A percentile compares a stretch with the other conserved stretches of the same genome.
Conservation (phyloP, 2,113 vertebrate genomes). For the Melanerpes aurifrons region DNA sequence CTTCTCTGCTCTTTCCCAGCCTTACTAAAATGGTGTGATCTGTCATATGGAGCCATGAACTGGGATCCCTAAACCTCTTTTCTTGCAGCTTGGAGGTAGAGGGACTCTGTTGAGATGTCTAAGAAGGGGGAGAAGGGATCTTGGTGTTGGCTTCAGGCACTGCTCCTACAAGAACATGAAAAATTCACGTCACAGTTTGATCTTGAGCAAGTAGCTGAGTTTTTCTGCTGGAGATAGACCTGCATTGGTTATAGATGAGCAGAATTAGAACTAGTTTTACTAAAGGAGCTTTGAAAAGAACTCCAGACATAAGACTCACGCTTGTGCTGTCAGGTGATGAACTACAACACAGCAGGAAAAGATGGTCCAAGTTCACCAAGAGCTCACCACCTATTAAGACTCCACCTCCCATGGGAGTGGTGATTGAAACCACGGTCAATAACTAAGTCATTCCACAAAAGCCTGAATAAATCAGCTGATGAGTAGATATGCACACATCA, state of each 20-base stretch:
- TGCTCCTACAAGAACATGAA: neutral
- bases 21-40: neutral
- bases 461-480: slow-evolving; percentile 31
- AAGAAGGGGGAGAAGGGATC: neutral
- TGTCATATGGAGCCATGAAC: neutral
- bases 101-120: neutral
- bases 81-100: neutral
- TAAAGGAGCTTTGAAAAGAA: neutral
- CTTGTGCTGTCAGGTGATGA: neutral
- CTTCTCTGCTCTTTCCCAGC: neutral
- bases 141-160: neutral
- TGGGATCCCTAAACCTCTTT: neutral
- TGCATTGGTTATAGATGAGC: neutral
- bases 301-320: neutral
- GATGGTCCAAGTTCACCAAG: neutral
- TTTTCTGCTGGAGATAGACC: neutral
- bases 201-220: neutral
- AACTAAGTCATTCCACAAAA: slow-evolving; percentile 29
- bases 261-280: neutral
- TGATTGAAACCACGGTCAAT: slow-evolving; percentile 18
- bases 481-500: slow-evolving; percentile 33
- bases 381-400: neutral
- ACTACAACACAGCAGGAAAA: neutral
- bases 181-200: neutral
- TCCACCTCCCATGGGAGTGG: neutral